Evolutionary conservation across 2,888 invertebrate genomes (phyloP).

Genomic region (Asteroscopus sphinx): DNA sequence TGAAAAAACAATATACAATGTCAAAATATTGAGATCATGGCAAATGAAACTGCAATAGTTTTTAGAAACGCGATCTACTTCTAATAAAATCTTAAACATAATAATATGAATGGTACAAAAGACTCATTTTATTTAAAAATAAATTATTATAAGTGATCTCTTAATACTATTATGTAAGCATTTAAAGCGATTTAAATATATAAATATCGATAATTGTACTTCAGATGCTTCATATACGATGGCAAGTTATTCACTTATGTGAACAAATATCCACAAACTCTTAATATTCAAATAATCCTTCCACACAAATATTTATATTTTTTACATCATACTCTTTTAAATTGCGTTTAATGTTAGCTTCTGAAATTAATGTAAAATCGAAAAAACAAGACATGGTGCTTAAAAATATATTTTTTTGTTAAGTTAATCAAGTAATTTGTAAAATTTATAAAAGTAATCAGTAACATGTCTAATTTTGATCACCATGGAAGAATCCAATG

Average conservation of each 20-base stretch:
- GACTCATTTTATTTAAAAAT: conserved; percentile 46
- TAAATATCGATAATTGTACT: conserved; percentile 70
- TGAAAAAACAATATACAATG: conserved; percentile 43
- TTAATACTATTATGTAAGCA: conserved; percentile 36
- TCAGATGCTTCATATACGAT: conserved; percentile 71
- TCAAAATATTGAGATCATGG: conserved; percentile 58
- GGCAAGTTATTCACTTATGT: conserved; percentile 60
- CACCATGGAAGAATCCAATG: neutral
- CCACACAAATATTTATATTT: conserved; percentile 36
- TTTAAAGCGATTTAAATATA: conserved; percentile 47
- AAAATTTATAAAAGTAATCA: neutral
- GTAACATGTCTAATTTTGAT: conserved; percentile 2
- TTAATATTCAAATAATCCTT: conserved; percentile 29
- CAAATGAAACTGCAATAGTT: conserved; percentile 48
- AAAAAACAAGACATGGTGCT: neutral
- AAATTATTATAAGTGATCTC: conserved; percentile 36
- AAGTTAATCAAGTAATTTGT: neutral
- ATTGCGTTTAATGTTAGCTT: conserved; percentile 15
- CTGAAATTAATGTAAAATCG: neutral
- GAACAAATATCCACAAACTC: conserved; percentile 60
- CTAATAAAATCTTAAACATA: conserved; percentile 33
- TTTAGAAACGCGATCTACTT: conserved; percentile 41
- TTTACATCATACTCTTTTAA: conserved; percentile 19
- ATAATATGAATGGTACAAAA: conserved; percentile 40
- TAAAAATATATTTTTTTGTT: neutral